Base-by-base conservation (phyloP, 1,140 invertebrate genomes). In the Musca vetustissima region DNA sequence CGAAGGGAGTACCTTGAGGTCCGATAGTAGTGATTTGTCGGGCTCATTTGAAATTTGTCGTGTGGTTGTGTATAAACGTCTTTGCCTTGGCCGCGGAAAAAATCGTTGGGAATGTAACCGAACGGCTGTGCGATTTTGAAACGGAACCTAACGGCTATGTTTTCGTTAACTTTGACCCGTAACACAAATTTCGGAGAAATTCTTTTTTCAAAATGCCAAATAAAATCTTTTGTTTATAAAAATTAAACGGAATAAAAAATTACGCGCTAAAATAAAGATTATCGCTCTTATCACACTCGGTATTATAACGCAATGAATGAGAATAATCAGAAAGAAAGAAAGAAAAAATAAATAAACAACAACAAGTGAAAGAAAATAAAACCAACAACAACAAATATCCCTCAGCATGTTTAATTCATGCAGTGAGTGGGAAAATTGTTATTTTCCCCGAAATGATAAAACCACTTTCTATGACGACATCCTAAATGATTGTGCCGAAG, bases 401-500 rank as follows among this genome's bases (percentile, higher is more conserved):
- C 53, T 0, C 6, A 66, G 50, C 53, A 79, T 79, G 77, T 79
- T 73, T 68, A 77, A 73, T 61, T 71, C 73, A 11, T 70, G 66
- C 52, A 71, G 64, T 64, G 64, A 25, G n/a, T 79, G 75, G 73
- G 71, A 76, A 69, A 77, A 70, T 65, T 74, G 73, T 52, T 73
- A 77, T 53, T 77, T 79, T 68, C 57, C 74, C 24, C 71, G 69
- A 68, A 69, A 49, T 61, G 77, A 79, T 61, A 21, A 32, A 15
- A 76, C 47, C 57, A 72, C 64, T 65, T 79, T 79, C 53, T 79
- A 79, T 59, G 77, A 77, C 36, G 77, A 79, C 17, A 32, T 61
- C 19, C 43, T 43, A n/a, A 75, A 21, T 22, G 53, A 57, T 57
- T 57, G 53, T 67, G 19, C 49, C 36, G n/a, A 8, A 17, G 15